These are phyloP conservation scores for Caenorhabditis briggsae DNA, from an alignment of 1,140 invertebrate species.

Conservation along the genomic window DNA sequence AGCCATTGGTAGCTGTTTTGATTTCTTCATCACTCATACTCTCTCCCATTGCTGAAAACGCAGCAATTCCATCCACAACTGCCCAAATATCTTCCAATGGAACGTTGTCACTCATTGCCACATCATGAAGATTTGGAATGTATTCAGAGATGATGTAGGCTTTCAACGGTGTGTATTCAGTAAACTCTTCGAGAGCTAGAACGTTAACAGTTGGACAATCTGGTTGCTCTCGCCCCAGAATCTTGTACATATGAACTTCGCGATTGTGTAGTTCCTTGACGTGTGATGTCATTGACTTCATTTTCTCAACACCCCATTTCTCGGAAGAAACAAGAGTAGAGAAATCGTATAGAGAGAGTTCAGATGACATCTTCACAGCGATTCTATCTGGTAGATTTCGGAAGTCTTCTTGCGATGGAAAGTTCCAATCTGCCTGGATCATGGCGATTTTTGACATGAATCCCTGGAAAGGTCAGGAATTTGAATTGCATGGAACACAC, in stretches of 20 bases:
- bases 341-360: constrained; percentile 16
- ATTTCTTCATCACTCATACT: constrained; percentile 23
- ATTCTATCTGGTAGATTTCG: constrained; percentile 13
- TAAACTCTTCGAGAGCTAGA: constrained; percentile 9
- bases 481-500: too few species aligned
- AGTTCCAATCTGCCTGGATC: constrained; percentile 22
- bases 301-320: constrained; percentile 19
- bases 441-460: constrained; percentile 45
- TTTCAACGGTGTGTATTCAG: not conserved
- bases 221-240: not conserved
- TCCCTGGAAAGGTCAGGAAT: not conserved
- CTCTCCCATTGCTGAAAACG: constrained; percentile 41
- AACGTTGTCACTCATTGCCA: constrained; percentile 11
- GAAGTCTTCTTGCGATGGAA: not conserved
- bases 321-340: not conserved
- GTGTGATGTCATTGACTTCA: constrained; percentile 8
- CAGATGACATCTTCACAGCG: constrained; percentile 41
- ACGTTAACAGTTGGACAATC: constrained; percentile 23
- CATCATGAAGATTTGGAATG: constrained; percentile 28
- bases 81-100: constrained; percentile 11
- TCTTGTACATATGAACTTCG: constrained; percentile 14
- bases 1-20: not conserved
- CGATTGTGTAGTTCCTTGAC: constrained; percentile 33
- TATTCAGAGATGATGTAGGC: constrained; percentile 35
- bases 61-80: constrained; percentile 30